Percentiles rank a stretch among this genome's conserved stretches.
Evolutionary conservation across 2,113 vertebrate genomes (phyloP).

Genomic region (Neotoma lepida): DNA sequence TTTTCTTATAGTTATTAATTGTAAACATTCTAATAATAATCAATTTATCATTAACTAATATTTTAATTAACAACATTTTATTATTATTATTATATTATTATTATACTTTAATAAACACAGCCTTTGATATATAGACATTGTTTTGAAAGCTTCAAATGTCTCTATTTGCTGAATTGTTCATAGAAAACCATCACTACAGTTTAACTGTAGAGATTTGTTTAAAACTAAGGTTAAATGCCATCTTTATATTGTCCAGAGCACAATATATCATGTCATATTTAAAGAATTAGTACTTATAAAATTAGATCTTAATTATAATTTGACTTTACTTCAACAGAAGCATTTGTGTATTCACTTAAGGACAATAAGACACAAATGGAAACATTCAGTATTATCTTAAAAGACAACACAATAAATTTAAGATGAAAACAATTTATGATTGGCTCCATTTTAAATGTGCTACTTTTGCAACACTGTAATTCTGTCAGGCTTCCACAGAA

Average conservation of each 20-base stretch:
- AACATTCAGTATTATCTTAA: conserved; percentile 25
- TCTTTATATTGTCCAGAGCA: background rate
- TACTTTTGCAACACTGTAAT: conserved; percentile 11
- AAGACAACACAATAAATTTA: conserved; percentile 16
- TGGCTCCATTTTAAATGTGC: background rate
- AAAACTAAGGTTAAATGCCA: background rate
- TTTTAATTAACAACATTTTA: background rate
- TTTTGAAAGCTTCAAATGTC: background rate
- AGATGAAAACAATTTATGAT: conserved; percentile 1
- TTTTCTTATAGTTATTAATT: background rate
- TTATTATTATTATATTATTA: background rate
- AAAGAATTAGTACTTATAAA: conserved; percentile 17
- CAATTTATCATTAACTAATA: background rate
- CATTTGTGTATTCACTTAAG: background rate
- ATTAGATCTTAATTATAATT: background rate
- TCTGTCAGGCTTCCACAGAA: background rate
- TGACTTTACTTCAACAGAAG: background rate
- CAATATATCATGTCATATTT: background rate
- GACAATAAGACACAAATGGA: background rate
- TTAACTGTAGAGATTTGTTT: background rate
- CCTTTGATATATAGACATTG: background rate
- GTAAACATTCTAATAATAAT: background rate
- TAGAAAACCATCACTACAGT: background rate
- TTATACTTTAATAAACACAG: background rate
- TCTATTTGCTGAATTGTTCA: background rate